These are phyloP conservation scores for Campylorhamphus procurvoides DNA, from an alignment of 2,113 vertebrate genomes.

Conservation along the genomic window DNA sequence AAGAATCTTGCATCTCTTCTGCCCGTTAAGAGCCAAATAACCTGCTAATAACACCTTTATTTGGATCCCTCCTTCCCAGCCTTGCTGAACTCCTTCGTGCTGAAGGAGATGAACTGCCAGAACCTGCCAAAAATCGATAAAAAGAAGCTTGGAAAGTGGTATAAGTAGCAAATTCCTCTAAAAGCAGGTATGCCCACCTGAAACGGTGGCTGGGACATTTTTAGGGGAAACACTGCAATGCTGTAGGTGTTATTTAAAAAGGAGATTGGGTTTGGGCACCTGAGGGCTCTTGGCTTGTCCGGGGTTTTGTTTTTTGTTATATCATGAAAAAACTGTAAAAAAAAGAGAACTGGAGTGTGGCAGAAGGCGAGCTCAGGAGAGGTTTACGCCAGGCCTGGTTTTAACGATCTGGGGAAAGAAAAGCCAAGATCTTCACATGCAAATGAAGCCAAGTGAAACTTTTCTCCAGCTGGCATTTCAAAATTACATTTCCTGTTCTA, in stretches of 20 bases:
- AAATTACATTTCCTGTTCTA: neutral
- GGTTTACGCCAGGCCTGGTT: neutral
- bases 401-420: neutral
- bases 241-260: neutral
- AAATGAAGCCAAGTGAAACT: neutral
- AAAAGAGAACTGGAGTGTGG: neutral
- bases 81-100: neutral
- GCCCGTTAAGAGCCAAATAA: conserved; percentile 26
- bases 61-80: neutral
- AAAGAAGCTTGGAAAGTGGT: neutral
- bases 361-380: neutral
- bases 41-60: conserved; percentile 22
- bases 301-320: neutral
- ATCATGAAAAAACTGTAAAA: neutral
- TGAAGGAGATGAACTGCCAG: neutral
- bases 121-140: neutral
- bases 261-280: neutral
- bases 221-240: neutral
- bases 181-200: neutral
- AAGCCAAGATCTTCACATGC: neutral
- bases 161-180: rapidly evolving
- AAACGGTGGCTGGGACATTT: rapidly evolving
- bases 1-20: conserved; percentile 60
- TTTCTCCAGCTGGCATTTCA: neutral
- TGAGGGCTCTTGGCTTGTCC: neutral